Evolutionary conservation across 2,113 vertebrate species (phyloP), one percentile per base, ranked within the genome.

Genomic region (Gymnorhina tibicen): DNA sequence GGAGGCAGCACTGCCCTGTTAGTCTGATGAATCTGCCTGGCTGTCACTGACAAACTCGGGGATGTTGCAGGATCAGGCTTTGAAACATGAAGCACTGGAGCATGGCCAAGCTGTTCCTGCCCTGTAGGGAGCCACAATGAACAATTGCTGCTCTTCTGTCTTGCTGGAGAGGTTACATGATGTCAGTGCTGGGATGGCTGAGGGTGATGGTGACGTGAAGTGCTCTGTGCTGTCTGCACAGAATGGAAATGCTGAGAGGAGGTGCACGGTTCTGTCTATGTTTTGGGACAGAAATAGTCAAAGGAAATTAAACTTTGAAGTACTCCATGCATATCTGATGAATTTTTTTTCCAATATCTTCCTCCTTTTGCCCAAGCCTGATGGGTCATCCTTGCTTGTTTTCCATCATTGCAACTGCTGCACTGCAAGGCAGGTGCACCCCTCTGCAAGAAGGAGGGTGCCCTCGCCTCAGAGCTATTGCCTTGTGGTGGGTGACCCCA

Each of bases 11-110:
- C 32, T 41, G 32, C 17, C 46, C 44, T 27, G 6, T 30, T 41
- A 21, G 50, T 69, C 58, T 6, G 35, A 32, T 12, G 7, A 42
- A 16, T 9, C 37, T 53, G 32, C 39, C 7, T 13, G 47, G 37
- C 59, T 49, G 53, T 24, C 30, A 50, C 33, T 2, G 0, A 1
- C 58, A 21, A 80, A 56, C 4, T 28, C 2, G 0, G 58, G 27
- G 9, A 62, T 58, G 39, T 11, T 26, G 58, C 77, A 84, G 62
- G 64, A 20, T 19, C 3, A 1, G 42, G 41, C 56, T 64, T 70
- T 59, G 39, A 79, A 64, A 64, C 46, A 11, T 28, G 50, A 91
- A 89, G 70, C 4, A 3, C 69, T 87, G 90, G 81, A 17, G 27
- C 16, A 5, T 6, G 24, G 58, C 92, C 89, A 82, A 47, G 63